Evolutionary conservation across 2,113 vertebrate species (phyloP).

Genomic region (Upupa epops): DNA sequence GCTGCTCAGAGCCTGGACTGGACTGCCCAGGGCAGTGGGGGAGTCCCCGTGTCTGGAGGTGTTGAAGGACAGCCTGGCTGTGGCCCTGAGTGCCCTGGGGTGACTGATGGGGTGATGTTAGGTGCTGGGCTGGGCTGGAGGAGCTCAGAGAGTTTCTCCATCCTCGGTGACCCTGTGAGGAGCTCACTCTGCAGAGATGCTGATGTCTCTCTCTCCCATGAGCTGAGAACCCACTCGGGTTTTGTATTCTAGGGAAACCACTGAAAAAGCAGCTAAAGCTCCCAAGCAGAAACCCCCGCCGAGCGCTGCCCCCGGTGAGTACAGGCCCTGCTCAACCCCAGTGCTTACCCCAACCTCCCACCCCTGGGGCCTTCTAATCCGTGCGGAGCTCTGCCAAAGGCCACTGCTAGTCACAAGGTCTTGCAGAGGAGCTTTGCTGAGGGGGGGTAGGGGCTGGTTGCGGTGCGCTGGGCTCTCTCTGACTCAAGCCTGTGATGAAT

Average conservation of each 20-base stretch:
- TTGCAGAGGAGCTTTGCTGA: background rate
- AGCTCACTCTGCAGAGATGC: background rate
- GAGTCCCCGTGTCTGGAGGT: too few species aligned
- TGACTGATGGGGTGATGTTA: too few species aligned
- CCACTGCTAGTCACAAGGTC: rapidly evolving
- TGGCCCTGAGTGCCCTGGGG: too few species aligned
- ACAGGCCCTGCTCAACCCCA: background rate
- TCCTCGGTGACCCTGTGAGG: too few species aligned
- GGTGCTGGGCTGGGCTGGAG: too few species aligned
- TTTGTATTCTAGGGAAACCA: slow-evolving; percentile 61
- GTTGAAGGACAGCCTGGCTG: too few species aligned
- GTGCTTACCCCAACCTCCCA: background rate
- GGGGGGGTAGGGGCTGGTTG: background rate
- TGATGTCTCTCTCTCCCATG: background rate
- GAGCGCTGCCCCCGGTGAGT: slow-evolving; percentile 56
- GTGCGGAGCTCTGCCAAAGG: too few species aligned
- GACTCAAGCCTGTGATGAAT: background rate
- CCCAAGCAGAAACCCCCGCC: slow-evolving; percentile 20
- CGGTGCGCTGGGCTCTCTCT: background rate
- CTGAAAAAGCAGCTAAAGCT: slow-evolving; percentile 24
- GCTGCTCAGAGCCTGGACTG: too few species aligned
- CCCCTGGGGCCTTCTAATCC: rapidly evolving
- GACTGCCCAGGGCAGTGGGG: too few species aligned
- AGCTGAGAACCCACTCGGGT: background rate
- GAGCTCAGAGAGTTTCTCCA: too few species aligned